Conservation (phyloP, 2,113 vertebrate genomes). For the Pardalotus punctatus region DNA sequence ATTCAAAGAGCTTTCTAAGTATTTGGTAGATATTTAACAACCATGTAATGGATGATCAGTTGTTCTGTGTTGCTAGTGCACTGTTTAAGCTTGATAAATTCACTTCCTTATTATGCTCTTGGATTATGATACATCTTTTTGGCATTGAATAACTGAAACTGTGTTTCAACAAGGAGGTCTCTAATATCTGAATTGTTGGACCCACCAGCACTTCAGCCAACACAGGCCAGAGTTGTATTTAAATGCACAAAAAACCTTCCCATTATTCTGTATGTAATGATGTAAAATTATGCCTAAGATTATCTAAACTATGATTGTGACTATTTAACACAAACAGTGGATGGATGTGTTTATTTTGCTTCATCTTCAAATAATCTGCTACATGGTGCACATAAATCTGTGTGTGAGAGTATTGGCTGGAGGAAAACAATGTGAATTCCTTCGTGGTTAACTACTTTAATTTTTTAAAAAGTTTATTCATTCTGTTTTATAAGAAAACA, state of each 20-base stretch:
- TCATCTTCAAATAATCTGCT: not conserved
- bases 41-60: not conserved
- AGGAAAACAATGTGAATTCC: not conserved
- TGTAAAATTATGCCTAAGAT: not conserved
- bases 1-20: not conserved
- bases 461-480: not conserved
- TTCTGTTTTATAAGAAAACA: not conserved
- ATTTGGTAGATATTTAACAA: not conserved
- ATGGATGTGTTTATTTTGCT: not conserved
- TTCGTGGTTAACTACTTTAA: not conserved
- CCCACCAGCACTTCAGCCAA: not conserved
- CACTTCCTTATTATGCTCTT: not conserved
- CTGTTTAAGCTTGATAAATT: not conserved
- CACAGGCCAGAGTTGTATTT: not conserved
- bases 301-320: not conserved
- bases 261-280: not conserved
- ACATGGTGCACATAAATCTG: rapidly evolving
- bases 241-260: not conserved
- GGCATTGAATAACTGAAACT: not conserved
- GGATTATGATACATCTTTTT: not conserved
- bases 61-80: not conserved
- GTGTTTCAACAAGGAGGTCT: not conserved
- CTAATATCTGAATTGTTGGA: not conserved
- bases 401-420: not conserved
- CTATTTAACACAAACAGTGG: not conserved